Percentiles rank a stretch among this genome's conserved stretches.
Conservation (phyloP, 2,113 vertebrate genomes). For the Perognathus longimembris region DNA sequence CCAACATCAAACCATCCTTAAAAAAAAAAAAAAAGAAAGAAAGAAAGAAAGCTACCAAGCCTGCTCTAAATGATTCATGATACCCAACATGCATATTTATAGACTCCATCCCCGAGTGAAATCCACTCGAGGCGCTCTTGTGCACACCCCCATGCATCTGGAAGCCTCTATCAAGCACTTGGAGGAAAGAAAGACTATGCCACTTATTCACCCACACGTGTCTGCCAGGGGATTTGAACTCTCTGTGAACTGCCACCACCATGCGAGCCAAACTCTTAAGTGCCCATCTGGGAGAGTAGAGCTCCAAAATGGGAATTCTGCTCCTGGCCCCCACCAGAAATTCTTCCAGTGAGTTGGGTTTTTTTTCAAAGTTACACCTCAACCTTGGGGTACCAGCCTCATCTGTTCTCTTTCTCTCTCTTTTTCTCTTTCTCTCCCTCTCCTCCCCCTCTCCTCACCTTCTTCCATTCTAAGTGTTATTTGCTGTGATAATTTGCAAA, state of each 20-base stretch:
- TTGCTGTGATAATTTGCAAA: not conserved
- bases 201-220: conserved; percentile 61
- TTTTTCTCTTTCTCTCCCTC: no score
- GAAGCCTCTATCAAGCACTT: conserved; percentile 19
- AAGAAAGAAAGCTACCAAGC: conserved; percentile 41
- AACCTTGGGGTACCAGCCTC: not conserved
- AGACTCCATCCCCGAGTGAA: conserved; percentile 51
- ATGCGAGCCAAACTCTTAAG: conserved; percentile 56
- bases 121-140: conserved; percentile 66
- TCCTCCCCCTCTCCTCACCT: not conserved
- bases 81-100: conserved; percentile 73
- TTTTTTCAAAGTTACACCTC: conserved; percentile 4
- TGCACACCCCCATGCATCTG: conserved; percentile 72
- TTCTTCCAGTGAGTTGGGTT: not conserved
- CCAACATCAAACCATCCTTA: conserved; percentile 60
- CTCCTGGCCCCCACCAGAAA: not conserved
- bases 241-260: conserved; percentile 63
- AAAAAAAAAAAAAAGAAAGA: conserved; percentile 28
- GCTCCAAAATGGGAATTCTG: conserved; percentile 22
- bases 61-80: conserved; percentile 65
- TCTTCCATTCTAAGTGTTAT: not conserved
- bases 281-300: conserved; percentile 62
- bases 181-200: conserved; percentile 34
- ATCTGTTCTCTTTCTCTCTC: no score
- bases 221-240: conserved; percentile 68